Conservation (phyloP, 2,888 invertebrate species). For the Merodon equestris region DNA sequence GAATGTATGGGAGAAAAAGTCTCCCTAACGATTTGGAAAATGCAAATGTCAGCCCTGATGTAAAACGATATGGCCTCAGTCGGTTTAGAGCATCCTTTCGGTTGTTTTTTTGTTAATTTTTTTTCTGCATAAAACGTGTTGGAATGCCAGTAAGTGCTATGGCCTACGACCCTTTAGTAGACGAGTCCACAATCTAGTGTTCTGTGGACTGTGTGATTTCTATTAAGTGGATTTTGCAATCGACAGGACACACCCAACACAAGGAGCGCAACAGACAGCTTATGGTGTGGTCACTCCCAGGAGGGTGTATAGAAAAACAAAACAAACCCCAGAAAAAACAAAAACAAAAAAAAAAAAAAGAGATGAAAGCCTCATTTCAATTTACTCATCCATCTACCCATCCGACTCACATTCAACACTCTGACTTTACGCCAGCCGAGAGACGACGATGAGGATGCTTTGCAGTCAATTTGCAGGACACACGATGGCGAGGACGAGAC, state of each 20-base stretch:
- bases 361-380: constrained; percentile 57
- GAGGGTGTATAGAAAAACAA: too few species aligned
- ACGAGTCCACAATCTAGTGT: constrained; percentile 1
- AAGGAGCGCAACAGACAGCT: constrained; percentile 56
- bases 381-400: constrained; percentile 56
- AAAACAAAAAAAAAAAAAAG: not conserved
- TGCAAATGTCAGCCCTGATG: constrained; percentile 59
- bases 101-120: too few species aligned
- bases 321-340: too few species aligned
- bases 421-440: constrained; percentile 13
- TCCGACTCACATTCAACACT: constrained; percentile 24
- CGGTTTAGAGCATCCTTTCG: not conserved
- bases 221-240: constrained; percentile 29
- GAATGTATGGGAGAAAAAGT: constrained; percentile 39
- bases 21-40: constrained; percentile 62
- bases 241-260: constrained; percentile 19
- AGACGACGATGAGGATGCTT: constrained; percentile 36
- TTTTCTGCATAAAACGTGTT: constrained; percentile 30
- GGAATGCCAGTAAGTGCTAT: constrained; percentile 37
- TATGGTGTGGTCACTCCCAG: constrained; percentile 52
- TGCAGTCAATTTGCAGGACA: constrained; percentile 66
- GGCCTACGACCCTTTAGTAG: constrained; percentile 22
- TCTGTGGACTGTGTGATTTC: too few species aligned
- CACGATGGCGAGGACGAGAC: constrained; percentile 44
- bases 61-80: constrained; percentile 56